Base-by-base conservation (phyloP, 2,113 vertebrate genomes). In the Balaeniceps rex region DNA sequence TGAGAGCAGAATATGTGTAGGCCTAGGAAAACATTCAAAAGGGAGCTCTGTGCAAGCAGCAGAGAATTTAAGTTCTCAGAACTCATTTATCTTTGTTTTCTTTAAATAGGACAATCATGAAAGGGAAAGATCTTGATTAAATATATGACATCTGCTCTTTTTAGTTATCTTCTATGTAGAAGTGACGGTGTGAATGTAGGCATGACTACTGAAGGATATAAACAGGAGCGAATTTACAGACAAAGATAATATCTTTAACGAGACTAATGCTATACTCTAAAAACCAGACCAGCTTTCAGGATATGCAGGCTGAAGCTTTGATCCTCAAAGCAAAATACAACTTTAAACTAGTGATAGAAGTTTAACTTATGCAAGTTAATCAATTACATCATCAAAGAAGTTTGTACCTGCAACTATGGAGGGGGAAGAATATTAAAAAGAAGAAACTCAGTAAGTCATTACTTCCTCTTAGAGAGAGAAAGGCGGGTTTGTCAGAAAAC, bases 311-410 rank as follows among this genome's bases (percentile, higher is more conserved):
- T 71, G 42, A 82, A 82, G 78, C 78, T 94, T 94, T 96, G 74
- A 95, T 94, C 69, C 78, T 87, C 52, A 91, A 93, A 68, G 61
- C 33, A 95, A 94, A 94, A 87, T 14, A 55, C 19, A 91, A 71
- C n/a, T 87, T 95, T 55, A 78, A 91, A 93, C n/a, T 51, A 8
- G 40, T 34, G 77, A 66, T 47, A 34, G 55, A 34, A 87, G 55
- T 89, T 95, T 79, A 75, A 75, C 74, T 85, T 51, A 19, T 1
- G 7, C 40, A 76, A 80, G 57, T 64, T 83, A 76, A 92, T 91
- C 61, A 75, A 64, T 68, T 55, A 33, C 19, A 75, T 44, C 44
- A 91, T 70, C 78, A 76, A 82, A 93, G 75, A 68, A 28, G n/a
- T 60, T 76, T 72, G 24, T 72, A 72, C 74, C 33, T 68, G 57